Percentiles rank a stretch among this genome's conserved stretches.
Evolutionary conservation across 92 coral and sea anemone genomes (phyloP).

Genomic region (Epizoanthus stellaris): DNA sequence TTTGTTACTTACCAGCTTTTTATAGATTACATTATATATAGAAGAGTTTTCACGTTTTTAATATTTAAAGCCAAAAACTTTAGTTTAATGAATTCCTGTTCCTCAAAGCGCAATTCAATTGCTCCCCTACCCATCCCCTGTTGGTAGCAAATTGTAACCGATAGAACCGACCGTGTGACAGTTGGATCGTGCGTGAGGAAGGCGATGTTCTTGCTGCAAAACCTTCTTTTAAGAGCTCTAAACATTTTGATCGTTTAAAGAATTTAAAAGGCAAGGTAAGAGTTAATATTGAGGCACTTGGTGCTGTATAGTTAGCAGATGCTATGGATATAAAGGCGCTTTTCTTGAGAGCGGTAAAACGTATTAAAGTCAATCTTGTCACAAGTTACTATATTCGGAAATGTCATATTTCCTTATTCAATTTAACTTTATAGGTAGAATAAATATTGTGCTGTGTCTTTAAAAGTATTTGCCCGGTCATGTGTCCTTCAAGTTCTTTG

Average conservation of each 20-base stretch:
- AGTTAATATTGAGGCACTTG: background rate
- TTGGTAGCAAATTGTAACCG: too few relatives aligned
- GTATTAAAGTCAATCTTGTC: background rate
- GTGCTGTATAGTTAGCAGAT: background rate
- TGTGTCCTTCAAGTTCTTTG: background rate
- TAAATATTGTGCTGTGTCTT: constrained; percentile 8
- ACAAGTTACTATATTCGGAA: background rate
- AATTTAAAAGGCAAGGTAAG: background rate
- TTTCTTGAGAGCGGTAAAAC: background rate
- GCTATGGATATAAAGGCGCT: background rate
- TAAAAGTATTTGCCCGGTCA: constrained; percentile 12
- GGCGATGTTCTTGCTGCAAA: background rate
- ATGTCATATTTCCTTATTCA: constrained; percentile 10
- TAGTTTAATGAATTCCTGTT: too few relatives aligned
- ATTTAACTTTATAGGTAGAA: background rate
- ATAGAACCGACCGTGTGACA: background rate
- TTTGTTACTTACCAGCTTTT: too few relatives aligned
- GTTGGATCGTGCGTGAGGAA: background rate
- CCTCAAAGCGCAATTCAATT: too few relatives aligned
- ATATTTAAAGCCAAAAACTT: too few relatives aligned
- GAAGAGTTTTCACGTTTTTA: too few relatives aligned
- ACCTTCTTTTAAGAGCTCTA: background rate
- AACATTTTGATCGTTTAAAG: background rate
- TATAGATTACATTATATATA: too few relatives aligned
- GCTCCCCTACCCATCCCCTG: too few relatives aligned